Percentiles rank a stretch among this genome's conserved stretches.
phyloP scores from a whole-genome alignment of 2,113 vertebrate genomes.

The Neomonachus schauinslandi region DNA sequence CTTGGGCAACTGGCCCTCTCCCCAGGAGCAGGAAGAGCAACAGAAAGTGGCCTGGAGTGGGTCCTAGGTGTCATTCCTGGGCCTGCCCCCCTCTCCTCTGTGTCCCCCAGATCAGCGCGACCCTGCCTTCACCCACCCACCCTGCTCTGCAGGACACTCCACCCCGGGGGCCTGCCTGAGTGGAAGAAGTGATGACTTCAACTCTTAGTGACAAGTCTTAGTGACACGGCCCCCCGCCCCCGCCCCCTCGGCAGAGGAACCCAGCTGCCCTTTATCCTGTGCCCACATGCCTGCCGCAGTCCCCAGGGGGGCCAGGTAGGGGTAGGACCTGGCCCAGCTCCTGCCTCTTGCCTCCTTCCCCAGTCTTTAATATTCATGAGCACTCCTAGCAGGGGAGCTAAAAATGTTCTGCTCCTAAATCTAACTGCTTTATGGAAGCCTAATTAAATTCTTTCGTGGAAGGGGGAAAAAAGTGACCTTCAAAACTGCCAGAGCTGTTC shows the following conservation, averaged over 20 bases:
- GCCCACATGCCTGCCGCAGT: fast-evolving
- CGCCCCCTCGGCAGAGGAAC: not conserved
- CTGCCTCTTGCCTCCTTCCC: conserved; percentile 52
- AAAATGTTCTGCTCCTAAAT: conserved; percentile 81
- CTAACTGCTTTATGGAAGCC: conserved; percentile 74
- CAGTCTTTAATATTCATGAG: conserved; percentile 82
- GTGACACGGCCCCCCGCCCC: not conserved
- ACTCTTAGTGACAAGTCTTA: not conserved
- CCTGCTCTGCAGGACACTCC: not conserved
- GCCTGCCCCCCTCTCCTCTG: not conserved
- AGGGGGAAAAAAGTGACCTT: conserved; percentile 75
- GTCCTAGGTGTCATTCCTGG: not conserved
- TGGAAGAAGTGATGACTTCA: not conserved
- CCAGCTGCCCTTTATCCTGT: not conserved
- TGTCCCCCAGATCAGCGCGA: not conserved
- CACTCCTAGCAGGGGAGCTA: conserved; percentile 75
- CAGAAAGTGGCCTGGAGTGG: not conserved
- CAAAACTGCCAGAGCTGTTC: conserved; percentile 53
- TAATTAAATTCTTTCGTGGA: conserved; percentile 74
- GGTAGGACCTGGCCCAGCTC: not conserved
- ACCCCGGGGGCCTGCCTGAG: not conserved
- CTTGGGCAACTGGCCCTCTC: no score
- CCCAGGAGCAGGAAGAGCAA: no score
- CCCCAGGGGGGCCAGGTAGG: not conserved
- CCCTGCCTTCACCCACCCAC: not conserved